These are phyloP conservation scores for Harpalus rufipes DNA, from an alignment of 2,888 invertebrate species.

Conservation along the genomic window DNA sequence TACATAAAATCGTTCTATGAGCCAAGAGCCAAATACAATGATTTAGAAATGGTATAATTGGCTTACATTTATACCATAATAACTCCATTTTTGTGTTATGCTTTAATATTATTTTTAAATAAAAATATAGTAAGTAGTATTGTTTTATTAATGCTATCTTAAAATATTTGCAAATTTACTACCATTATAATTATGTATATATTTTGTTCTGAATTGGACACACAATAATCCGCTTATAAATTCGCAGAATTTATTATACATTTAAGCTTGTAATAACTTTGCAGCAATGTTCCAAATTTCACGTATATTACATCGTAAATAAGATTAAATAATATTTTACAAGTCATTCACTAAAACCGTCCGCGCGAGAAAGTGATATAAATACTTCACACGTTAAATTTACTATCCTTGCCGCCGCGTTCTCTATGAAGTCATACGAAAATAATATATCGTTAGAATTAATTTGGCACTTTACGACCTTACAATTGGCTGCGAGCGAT, in stretches of 20 bases:
- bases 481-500: conserved; percentile 9
- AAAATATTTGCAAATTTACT: too few species aligned
- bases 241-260: conserved; percentile 42
- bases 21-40: too few species aligned
- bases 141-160: too few species aligned
- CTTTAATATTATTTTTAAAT: too few species aligned
- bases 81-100: too few species aligned
- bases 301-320: conserved; percentile 47
- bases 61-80: too few species aligned
- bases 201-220: background rate
- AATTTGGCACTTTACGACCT: conserved; percentile 29
- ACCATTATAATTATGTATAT: too few species aligned
- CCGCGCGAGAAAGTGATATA: conserved; percentile 33
- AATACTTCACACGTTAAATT: conserved; percentile 20
- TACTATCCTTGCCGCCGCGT: conserved; percentile 1
- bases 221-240: background rate
- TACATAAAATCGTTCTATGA: too few species aligned
- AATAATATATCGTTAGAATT: conserved; percentile 42
- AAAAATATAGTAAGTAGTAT: too few species aligned
- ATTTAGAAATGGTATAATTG: too few species aligned
- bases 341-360: conserved; percentile 39
- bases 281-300: conserved; percentile 23
- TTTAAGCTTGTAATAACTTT: conserved; percentile 36
- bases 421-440: conserved; percentile 2
- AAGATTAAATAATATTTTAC: conserved; percentile 50